Conservation (phyloP, 2,888 invertebrate species). For the Plagodis dolabraria region DNA sequence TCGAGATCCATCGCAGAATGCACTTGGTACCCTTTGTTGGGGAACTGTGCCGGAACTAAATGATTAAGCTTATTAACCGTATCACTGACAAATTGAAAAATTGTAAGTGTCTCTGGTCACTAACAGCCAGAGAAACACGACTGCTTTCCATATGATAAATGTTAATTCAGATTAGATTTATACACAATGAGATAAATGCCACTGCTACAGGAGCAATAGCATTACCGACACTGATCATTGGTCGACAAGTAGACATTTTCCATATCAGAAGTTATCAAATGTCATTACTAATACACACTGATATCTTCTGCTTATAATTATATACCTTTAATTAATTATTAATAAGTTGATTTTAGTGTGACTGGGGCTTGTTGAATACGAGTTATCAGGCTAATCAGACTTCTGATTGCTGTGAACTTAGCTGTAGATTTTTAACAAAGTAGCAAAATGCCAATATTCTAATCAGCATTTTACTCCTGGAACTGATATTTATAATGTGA, state of each 20-base stretch:
- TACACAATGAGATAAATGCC: not conserved
- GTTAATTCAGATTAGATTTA: not conserved
- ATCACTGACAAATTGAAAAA: slow-evolving; percentile 59
- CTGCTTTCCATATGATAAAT: slow-evolving; percentile 4
- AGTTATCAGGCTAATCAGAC: not conserved
- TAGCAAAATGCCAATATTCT: no score
- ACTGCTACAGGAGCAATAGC: not conserved
- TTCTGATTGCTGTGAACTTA: not conserved
- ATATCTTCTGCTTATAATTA: slow-evolving; percentile 23
- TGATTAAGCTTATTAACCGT: slow-evolving; percentile 44
- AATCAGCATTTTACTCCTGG: no score
- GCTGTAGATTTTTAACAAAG: no score
- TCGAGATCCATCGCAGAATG: slow-evolving; percentile 65
- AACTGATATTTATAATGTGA: no score
- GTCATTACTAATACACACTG: slow-evolving; percentile 21
- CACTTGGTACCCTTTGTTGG: slow-evolving; percentile 28
- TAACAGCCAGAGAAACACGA: slow-evolving; percentile 15
- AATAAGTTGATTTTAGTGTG: slow-evolving; percentile 1
- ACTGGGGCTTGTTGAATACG: not conserved
- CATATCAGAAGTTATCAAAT: slow-evolving; percentile 35
- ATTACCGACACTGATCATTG: slow-evolving; percentile 9
- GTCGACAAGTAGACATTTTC: slow-evolving; percentile 3
- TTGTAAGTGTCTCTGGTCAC: slow-evolving; percentile 45
- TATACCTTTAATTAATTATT: slow-evolving; percentile 12
- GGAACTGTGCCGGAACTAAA: slow-evolving; percentile 44